Conservation (phyloP, 2,113 vertebrate genomes). For the Nettapus auritus region DNA sequence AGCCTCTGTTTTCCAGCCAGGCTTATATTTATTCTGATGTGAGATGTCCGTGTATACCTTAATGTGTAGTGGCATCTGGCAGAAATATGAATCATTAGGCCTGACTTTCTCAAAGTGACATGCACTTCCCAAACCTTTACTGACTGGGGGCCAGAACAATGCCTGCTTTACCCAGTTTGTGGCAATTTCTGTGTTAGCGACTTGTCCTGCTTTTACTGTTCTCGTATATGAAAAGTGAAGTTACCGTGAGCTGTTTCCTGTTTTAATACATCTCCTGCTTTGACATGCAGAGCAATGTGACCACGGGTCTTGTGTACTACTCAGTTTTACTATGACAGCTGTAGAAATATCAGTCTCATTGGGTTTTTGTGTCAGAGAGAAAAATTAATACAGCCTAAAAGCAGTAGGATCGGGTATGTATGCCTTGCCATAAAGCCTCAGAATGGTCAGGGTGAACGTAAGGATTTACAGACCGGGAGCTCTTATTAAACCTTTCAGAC, state of each 20-base stretch:
- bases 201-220: not conserved
- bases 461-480: not conserved
- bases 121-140: not conserved
- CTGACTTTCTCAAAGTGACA: constrained; percentile 22
- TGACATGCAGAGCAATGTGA: not conserved
- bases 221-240: constrained; percentile 1
- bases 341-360: not conserved
- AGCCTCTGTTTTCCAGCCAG: not conserved
- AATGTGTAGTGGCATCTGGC: constrained; percentile 50
- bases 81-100: constrained; percentile 9
- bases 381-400: not conserved
- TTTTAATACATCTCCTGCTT: not conserved
- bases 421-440: not conserved
- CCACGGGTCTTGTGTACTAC: not conserved
- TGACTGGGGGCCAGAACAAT: not conserved
- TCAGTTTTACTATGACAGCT: not conserved
- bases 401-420: not conserved
- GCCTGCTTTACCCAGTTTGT: constrained; percentile 15
- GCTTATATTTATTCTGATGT: not conserved
- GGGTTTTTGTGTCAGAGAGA: not conserved
- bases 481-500: not conserved
- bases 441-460: not conserved
- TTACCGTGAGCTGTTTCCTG: not conserved
- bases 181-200: not conserved
- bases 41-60: not conserved